phyloP scores from a whole-genome alignment of 1,140 invertebrate genomes.

The Patella vulgata region DNA sequence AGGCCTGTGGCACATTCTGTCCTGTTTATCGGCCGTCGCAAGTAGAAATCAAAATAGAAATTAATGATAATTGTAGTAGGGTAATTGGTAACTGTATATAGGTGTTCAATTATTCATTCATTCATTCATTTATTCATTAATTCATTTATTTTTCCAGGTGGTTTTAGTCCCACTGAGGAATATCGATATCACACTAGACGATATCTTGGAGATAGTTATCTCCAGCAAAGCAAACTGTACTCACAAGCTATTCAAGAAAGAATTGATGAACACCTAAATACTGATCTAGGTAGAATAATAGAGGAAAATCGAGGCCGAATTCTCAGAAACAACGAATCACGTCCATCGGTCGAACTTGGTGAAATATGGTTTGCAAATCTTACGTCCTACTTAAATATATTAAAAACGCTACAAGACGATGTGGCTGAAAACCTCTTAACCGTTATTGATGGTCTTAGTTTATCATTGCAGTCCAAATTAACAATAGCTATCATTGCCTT shows the following conservation, averaged over 20 bases:
- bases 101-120: too few relatives aligned
- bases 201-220: conserved; percentile 19
- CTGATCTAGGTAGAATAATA: conserved; percentile 11
- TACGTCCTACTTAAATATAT: conserved; percentile 39
- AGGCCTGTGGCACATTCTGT: too few relatives aligned
- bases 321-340: conserved; percentile 7
- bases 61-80: too few relatives aligned
- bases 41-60: too few relatives aligned
- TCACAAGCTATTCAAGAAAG: not conserved
- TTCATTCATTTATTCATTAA: too few relatives aligned
- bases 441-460: too few relatives aligned
- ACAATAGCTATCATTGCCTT: too few relatives aligned
- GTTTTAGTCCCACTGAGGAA: conserved; percentile 15
- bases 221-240: conserved; percentile 18
- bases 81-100: too few relatives aligned
- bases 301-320: conserved; percentile 18
- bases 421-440: too few relatives aligned
- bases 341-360: conserved; percentile 16
- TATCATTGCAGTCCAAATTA: too few relatives aligned
- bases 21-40: too few relatives aligned
- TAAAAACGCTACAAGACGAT: too few relatives aligned
- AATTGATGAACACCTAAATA: conserved; percentile 10
- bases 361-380: conserved; percentile 46
- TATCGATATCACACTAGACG: conserved; percentile 16
- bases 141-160: conserved; percentile 12